phyloP scores from a whole-genome alignment of 2,113 vertebrate genomes.

The Pelobates fuscus region DNA sequence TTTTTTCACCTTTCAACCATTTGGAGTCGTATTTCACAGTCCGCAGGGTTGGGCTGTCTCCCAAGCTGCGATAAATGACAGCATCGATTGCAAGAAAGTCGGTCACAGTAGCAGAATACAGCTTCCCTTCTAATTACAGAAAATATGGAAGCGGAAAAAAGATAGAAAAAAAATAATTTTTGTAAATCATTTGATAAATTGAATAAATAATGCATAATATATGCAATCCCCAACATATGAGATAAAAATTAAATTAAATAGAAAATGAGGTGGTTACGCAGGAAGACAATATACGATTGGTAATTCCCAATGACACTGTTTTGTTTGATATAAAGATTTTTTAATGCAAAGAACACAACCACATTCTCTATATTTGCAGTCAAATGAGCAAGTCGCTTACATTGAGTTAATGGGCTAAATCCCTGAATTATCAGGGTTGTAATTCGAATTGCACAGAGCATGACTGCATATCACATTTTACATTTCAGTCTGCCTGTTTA shows the following conservation, averaged over 20 bases:
- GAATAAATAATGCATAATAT: too few species aligned
- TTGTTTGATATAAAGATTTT: background rate
- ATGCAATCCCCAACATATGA: too few species aligned
- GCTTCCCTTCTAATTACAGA: slow-evolving; percentile 78
- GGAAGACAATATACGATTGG: too few species aligned
- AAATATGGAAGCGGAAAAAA: background rate
- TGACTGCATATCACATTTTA: slow-evolving; percentile 16
- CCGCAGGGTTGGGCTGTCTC: slow-evolving; percentile 94
- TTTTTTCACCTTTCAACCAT: slow-evolving; percentile 93
- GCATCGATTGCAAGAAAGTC: slow-evolving; percentile 98
- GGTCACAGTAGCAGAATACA: slow-evolving; percentile 97
- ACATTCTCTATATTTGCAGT: too few species aligned
- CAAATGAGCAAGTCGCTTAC: background rate
- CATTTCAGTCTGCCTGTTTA: slow-evolving; percentile 30
- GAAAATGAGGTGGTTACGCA: too few species aligned
- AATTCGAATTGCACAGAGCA: slow-evolving; percentile 22
- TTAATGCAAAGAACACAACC: background rate
- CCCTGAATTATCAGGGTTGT: slow-evolving; percentile 10
- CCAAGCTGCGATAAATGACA: slow-evolving; percentile 97
- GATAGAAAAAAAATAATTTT: background rate
- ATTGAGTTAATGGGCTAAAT: slow-evolving; percentile 35
- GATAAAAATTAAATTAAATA: too few species aligned
- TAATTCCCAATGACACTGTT: too few species aligned
- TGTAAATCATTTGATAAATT: background rate
- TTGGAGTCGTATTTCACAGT: slow-evolving; percentile 99